Evolutionary conservation across 1,140 invertebrate genomes (phyloP).

Genomic region (Neocloeon triangulifer): DNA sequence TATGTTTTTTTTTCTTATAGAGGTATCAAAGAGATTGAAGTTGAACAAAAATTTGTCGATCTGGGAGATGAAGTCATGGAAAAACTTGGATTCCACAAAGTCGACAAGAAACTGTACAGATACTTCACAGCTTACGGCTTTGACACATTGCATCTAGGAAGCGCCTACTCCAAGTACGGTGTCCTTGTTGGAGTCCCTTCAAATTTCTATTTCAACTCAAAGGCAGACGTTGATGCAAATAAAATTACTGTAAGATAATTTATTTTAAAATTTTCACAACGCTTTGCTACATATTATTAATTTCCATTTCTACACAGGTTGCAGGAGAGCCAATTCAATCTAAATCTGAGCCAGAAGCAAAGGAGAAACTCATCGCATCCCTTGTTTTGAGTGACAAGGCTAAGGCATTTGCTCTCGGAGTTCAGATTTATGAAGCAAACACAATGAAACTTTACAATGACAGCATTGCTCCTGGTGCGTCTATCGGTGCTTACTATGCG

Average conservation of each 20-base stretch:
- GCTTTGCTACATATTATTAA: no score
- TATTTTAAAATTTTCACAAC: no score
- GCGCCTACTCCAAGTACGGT: constrained; percentile 18
- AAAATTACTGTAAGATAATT: constrained; percentile 21
- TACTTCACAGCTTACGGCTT: constrained; percentile 40
- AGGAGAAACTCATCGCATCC: constrained; percentile 31
- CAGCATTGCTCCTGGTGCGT: constrained; percentile 20
- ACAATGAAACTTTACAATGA: constrained; percentile 27
- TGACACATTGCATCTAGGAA: constrained; percentile 30
- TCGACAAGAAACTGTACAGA: constrained; percentile 16
- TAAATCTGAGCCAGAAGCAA: constrained; percentile 29
- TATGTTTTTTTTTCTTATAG: no score
- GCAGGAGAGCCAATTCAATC: constrained; percentile 30
- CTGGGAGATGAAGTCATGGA: constrained; percentile 23
- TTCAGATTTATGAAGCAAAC: constrained; percentile 35
- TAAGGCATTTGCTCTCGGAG: constrained; percentile 51
- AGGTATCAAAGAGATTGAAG: constrained; percentile 20
- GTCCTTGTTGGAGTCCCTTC: constrained; percentile 35
- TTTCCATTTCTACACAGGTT: constrained; percentile 10
- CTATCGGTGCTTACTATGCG: constrained; percentile 22
- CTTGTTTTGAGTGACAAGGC: constrained; percentile 46
- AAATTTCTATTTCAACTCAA: constrained; percentile 26
- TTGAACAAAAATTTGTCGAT: constrained; percentile 16
- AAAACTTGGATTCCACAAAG: constrained; percentile 21
- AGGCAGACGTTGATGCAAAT: constrained; percentile 20